These are phyloP conservation scores for Vannuccia rotundouncinata DNA, from an alignment of 2,888 invertebrate species.

Conservation along the genomic window DNA sequence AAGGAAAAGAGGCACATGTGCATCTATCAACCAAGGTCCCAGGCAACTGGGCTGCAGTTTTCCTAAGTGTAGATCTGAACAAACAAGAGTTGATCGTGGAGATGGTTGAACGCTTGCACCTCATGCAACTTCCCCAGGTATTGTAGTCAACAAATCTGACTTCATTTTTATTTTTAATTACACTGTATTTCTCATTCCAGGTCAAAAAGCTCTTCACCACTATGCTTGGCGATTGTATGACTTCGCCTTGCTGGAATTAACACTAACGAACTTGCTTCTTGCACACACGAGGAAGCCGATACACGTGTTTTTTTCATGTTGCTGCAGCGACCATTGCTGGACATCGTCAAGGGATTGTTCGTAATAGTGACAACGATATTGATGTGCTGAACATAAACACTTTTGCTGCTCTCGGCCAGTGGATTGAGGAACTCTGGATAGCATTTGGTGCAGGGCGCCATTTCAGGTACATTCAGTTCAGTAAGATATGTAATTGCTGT, in stretches of 20 bases:
- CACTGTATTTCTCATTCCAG: neutral
- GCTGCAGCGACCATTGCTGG: slow-evolving; percentile 35
- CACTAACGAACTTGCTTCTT: slow-evolving; percentile 25
- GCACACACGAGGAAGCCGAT: slow-evolving; percentile 40
- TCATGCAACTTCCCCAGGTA: neutral
- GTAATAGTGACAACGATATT: slow-evolving; percentile 35
- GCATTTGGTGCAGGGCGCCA: slow-evolving; percentile 38
- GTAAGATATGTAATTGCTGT: neutral
- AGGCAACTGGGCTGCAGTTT: slow-evolving; percentile 40
- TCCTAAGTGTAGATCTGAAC: slow-evolving; percentile 37
- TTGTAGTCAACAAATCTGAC: too few species aligned
- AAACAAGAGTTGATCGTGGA: slow-evolving; percentile 39
- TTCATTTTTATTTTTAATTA: too few species aligned
- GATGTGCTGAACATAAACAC: slow-evolving; percentile 35
- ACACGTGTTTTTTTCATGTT: slow-evolving; percentile 35
- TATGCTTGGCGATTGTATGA: too few species aligned
- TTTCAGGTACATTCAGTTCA: slow-evolving; percentile 32
- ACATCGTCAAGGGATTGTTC: slow-evolving; percentile 38
- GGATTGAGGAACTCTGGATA: slow-evolving; percentile 39
- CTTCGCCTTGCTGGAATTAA: slow-evolving; percentile 35
- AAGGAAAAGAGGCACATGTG: too few species aligned
- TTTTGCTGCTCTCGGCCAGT: slow-evolving; percentile 36
- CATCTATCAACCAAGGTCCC: slow-evolving; percentile 37
- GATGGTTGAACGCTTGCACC: slow-evolving; percentile 28
- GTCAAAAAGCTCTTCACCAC: slow-evolving; percentile 32